A percentile compares a stretch with the other conserved stretches of the same genome.
Evolutionary conservation across 1,140 invertebrate species (phyloP).

Genomic region (Megalopta genalis): DNA sequence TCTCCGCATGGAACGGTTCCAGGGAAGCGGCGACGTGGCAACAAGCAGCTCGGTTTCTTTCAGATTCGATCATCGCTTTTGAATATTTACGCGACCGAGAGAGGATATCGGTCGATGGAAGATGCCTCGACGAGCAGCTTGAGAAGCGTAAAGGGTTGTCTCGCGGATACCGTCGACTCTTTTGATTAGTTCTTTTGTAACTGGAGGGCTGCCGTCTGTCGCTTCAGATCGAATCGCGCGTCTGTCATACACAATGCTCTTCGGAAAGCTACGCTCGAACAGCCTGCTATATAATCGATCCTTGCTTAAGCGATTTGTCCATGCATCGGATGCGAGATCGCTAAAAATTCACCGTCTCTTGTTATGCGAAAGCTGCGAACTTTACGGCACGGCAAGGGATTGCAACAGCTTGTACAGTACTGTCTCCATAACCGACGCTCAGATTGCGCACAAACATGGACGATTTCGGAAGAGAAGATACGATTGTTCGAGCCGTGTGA

Average conservation of each 20-base stretch:
- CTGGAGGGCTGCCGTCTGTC: neutral
- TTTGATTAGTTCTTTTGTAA: neutral
- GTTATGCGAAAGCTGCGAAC: too few relatives aligned
- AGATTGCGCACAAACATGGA: too few relatives aligned
- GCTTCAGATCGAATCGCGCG: neutral
- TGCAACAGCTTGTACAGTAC: too few relatives aligned
- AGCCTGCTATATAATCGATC: too few relatives aligned
- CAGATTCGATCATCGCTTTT: slow-evolving; percentile 1
- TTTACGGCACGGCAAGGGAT: too few relatives aligned
- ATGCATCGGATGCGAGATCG: too few relatives aligned
- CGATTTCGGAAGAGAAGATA: too few relatives aligned
- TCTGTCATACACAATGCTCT: neutral
- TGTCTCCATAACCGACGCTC: too few relatives aligned
- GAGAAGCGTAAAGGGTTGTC: neutral
- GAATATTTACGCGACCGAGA: slow-evolving; percentile 11
- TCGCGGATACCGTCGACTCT: neutral
- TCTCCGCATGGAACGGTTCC: slow-evolving; percentile 8
- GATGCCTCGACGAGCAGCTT: neutral
- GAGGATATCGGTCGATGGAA: neutral
- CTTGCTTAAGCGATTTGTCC: too few relatives aligned
- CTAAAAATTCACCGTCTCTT: too few relatives aligned
- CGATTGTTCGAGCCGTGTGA: too few relatives aligned
- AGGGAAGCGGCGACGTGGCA: slow-evolving; percentile 9
- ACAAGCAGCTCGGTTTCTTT: neutral
- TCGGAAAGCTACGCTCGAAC: neutral